Evolutionary conservation across 2,888 invertebrate genomes (phyloP).

Genomic region (Nezara viridula): DNA sequence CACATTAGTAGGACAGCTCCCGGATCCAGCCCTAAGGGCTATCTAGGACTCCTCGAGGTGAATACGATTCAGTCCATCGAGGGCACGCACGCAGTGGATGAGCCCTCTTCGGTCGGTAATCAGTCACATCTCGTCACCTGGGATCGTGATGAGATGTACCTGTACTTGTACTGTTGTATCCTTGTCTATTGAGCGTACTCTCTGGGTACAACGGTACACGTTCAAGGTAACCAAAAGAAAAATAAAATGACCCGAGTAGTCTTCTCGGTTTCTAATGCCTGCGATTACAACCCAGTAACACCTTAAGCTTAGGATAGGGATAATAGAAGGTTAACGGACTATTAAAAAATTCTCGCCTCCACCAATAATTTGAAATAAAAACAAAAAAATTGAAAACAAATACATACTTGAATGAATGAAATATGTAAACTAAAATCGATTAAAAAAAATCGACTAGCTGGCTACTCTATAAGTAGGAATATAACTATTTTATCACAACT

Average conservation of each 20-base stretch:
- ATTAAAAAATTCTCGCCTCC: background rate
- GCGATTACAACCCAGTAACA: background rate
- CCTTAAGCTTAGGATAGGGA: background rate
- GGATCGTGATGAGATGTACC: conserved; percentile 4
- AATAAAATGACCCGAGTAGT: background rate
- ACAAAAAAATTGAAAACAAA: no score
- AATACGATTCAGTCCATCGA: background rate
- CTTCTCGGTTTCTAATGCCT: background rate
- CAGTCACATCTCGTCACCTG: background rate
- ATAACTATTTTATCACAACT: no score
- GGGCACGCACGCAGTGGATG: background rate
- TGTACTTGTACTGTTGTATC: background rate
- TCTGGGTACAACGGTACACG: background rate
- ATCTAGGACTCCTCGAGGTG: background rate
- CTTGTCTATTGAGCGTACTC: background rate
- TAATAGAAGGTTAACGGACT: background rate
- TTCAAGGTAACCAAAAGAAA: background rate
- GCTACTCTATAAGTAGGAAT: no score
- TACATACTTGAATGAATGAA: no score
- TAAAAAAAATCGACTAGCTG: no score
- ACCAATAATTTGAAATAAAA: no score
- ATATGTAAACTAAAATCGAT: no score
- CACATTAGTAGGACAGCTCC: conserved; percentile 48
- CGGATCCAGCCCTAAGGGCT: background rate
- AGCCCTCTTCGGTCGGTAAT: background rate